Conservation (phyloP, 2,797 vertebrate genomes). For the Dryobates pubescens region DNA sequence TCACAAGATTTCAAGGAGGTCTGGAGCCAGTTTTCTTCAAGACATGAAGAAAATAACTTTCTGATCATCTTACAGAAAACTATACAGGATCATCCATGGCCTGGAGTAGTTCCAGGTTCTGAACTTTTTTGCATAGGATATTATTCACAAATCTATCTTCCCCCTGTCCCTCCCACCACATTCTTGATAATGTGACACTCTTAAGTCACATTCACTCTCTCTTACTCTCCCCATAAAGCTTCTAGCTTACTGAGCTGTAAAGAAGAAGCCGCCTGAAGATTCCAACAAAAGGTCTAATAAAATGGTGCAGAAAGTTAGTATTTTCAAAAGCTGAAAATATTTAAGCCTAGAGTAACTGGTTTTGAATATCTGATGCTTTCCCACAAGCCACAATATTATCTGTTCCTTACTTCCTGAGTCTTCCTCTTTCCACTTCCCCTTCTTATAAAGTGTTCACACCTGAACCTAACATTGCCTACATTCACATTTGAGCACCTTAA, state of each 20-base stretch:
- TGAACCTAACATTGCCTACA: background rate
- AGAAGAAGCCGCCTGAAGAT: background rate
- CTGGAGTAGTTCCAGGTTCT: background rate
- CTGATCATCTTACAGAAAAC: conserved; percentile 9
- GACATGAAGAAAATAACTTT: conserved; percentile 22
- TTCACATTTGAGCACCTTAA: background rate
- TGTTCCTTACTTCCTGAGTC: background rate
- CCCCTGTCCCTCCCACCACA: background rate
- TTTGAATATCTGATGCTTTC: background rate
- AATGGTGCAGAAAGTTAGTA: background rate
- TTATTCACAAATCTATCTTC: conserved; percentile 14
- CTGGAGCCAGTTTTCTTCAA: conserved; percentile 3
- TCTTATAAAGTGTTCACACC: background rate
- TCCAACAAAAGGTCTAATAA: background rate
- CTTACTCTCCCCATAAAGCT: background rate
- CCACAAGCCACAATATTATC: background rate
- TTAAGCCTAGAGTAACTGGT: background rate
- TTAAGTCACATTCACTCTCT: background rate
- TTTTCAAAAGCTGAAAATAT: conserved; percentile 1
- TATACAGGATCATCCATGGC: background rate
- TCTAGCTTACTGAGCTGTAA: background rate
- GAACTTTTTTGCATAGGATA: background rate
- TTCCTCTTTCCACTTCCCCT: conserved; percentile 13
- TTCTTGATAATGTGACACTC: background rate
- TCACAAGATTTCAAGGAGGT: background rate